A percentile compares a stretch with the other conserved stretches of the same genome.
phyloP scores from a whole-genome alignment of 2,888 invertebrate species.

The Torymus auratus region DNA sequence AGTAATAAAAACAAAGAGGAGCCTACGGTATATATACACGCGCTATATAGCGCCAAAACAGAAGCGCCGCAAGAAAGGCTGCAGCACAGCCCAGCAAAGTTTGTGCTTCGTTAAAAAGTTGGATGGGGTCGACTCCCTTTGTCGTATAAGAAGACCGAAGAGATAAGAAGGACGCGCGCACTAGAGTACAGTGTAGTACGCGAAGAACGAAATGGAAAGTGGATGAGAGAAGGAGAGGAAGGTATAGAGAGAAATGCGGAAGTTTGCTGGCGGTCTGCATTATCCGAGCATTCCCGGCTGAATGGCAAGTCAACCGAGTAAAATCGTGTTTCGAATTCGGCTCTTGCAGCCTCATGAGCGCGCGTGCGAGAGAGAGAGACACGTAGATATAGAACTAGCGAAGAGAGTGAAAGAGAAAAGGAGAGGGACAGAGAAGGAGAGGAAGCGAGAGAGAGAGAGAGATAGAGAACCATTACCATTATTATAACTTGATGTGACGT shows the following conservation, averaged over 20 bases:
- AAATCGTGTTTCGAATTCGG: conserved; percentile 71
- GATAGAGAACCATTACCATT: conserved; percentile 72
- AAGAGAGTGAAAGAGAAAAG: neutral
- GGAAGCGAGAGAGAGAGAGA: conserved; percentile 24
- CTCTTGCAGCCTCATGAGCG: conserved; percentile 53
- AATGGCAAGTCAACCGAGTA: conserved; percentile 59
- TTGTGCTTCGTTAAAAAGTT: conserved; percentile 56
- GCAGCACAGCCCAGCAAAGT: conserved; percentile 28
- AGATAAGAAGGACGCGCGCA: neutral
- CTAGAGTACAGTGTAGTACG: no score
- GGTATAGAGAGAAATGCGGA: conserved; percentile 34
- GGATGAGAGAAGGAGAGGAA: conserved; percentile 20
- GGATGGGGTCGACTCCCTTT: conserved; percentile 6
- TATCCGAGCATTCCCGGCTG: conserved; percentile 52
- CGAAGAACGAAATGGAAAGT: conserved; percentile 73
- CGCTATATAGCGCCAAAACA: neutral
- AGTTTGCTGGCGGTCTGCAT: conserved; percentile 45
- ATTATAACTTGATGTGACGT: conserved; percentile 77
- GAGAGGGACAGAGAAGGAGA: conserved; percentile 23
- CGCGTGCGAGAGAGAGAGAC: conserved; percentile 34
- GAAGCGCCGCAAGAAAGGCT: conserved; percentile 8
- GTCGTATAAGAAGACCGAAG: neutral
- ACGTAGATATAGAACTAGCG: neutral
- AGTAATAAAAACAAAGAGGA: conserved; percentile 53
- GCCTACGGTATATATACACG: neutral